A percentile compares a stretch with the other conserved stretches of the same genome.
Evolutionary conservation across 2,888 invertebrate genomes (phyloP).

Genomic region (Tachina fera): DNA sequence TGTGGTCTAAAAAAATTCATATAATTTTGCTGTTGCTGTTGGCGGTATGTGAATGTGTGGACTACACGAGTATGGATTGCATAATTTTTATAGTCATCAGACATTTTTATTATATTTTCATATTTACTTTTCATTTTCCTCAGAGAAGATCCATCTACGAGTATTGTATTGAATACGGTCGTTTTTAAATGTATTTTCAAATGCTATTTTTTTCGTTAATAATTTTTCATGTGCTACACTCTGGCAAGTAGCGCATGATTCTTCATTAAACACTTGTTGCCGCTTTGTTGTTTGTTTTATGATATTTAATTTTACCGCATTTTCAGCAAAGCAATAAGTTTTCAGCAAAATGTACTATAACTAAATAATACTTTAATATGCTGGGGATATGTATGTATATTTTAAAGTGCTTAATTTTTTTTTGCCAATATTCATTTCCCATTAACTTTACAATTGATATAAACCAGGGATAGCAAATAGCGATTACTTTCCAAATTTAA

Average conservation of each 20-base stretch:
- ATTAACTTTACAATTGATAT: no score
- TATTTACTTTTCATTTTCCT: not conserved
- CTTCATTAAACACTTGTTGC: conserved; percentile 48
- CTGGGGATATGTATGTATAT: no score
- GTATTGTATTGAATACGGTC: conserved; percentile 22
- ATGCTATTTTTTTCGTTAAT: conserved; percentile 8
- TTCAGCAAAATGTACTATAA: not conserved
- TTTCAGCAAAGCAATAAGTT: conserved; percentile 10
- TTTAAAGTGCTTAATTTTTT: no score
- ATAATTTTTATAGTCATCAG: conserved; percentile 54
- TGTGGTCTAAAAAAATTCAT: conserved; percentile 35
- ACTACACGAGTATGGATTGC: conserved; percentile 46
- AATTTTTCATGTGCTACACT: conserved; percentile 4
- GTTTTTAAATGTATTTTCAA: conserved; percentile 26
- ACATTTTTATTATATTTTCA: conserved; percentile 25
- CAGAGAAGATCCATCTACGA: conserved; percentile 8
- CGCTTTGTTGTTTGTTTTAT: conserved; percentile 29
- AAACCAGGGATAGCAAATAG: no score
- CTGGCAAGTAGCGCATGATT: not conserved
- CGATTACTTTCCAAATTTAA: no score
- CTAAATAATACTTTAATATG: not conserved
- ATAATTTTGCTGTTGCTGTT: not conserved
- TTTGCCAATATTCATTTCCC: no score
- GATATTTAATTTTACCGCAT: conserved; percentile 22
- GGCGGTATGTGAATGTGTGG: conserved; percentile 8